Evolutionary conservation across 1,140 invertebrate species (phyloP), one percentile per base, ranked within the genome.

Genomic region (Drosophila tropicalis): DNA sequence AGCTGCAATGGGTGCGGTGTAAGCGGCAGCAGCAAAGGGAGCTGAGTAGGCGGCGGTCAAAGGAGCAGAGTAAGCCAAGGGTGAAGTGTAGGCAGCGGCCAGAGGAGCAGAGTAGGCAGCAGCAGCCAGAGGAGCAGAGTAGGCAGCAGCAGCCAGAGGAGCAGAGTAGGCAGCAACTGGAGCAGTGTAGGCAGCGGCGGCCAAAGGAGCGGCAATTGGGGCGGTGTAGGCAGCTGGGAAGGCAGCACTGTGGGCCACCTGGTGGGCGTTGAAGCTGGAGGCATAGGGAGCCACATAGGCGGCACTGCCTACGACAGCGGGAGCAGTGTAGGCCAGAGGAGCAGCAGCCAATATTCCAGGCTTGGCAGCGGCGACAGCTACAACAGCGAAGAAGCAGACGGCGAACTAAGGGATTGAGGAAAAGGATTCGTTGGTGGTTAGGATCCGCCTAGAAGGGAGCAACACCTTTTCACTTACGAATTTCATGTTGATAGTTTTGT

Each of bases 241-340:
- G 61, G 87, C 87, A 29, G 80, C 82, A 61, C 72, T 74, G n/a
- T 83, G 81, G 5, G 79, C 81, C 1, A 84, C 63, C 44, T 70
- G 61, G 29, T 75, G 69, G 17, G 85, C 80, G 32, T 62, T 72
- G 60, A 85, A 92, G 65, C 79, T 82, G 55, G 87, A 84, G 63
- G 80, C 80, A 55, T 94, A 93, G 1, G 93, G 92, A 72, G 93
- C 93, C 5, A 92, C 92, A 71, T 93, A 92, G 70, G 93, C 92
- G 32, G 83, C 78, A 67, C 70, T 74, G 25, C 90, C 90, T 44
- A 85, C 77, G 13, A 89, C 84, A 39, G 85, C 84, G 0, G 91
- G 92, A 54, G 93, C 92, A 66, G 92, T 91, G 57, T 80, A 87
- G 13, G 93, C 92, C 57, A 92, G 78, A 36, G 92, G 91, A 62